These are phyloP conservation scores for Rhagonycha lutea DNA, from an alignment of 2,888 invertebrate genomes.

Conservation along the genomic window DNA sequence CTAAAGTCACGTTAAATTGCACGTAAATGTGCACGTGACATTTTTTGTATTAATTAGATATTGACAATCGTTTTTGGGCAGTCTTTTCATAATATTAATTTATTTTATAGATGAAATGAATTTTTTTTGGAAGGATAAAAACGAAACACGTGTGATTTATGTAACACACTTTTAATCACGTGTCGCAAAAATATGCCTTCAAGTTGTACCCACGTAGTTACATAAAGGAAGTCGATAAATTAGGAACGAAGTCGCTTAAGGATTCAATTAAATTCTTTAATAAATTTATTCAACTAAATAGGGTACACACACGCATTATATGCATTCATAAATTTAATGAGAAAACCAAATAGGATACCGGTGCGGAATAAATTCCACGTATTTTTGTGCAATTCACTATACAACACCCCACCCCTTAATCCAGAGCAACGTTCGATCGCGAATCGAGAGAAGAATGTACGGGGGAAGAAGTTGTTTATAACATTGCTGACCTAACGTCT, in stretches of 20 bases:
- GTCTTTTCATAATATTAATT: too few relatives aligned
- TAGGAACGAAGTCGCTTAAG: neutral
- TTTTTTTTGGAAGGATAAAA: neutral
- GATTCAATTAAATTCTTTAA: neutral
- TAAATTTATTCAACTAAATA: neutral
- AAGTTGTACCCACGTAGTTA: neutral
- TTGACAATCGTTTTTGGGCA: too few relatives aligned
- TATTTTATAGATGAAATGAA: too few relatives aligned
- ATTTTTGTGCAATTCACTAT: conserved; percentile 43
- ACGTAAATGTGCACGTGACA: too few relatives aligned
- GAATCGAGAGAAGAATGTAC: conserved; percentile 23
- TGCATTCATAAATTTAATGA: neutral
- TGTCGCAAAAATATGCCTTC: neutral
- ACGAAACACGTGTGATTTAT: neutral
- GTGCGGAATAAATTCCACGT: neutral
- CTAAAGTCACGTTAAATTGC: too few relatives aligned
- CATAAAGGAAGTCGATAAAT: neutral
- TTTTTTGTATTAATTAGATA: too few relatives aligned
- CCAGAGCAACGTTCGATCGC: conserved; percentile 57
- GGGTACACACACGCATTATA: neutral
- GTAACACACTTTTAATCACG: neutral
- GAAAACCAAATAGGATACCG: neutral
- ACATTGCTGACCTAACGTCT: conserved; percentile 27
- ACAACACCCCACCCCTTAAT: conserved; percentile 56
- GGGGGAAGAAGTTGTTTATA: conserved; percentile 42